Percentiles rank a stretch among this genome's conserved stretches.
Conservation (phyloP, 2,797 vertebrate species). For the Phrynocephalus forsythii region DNA sequence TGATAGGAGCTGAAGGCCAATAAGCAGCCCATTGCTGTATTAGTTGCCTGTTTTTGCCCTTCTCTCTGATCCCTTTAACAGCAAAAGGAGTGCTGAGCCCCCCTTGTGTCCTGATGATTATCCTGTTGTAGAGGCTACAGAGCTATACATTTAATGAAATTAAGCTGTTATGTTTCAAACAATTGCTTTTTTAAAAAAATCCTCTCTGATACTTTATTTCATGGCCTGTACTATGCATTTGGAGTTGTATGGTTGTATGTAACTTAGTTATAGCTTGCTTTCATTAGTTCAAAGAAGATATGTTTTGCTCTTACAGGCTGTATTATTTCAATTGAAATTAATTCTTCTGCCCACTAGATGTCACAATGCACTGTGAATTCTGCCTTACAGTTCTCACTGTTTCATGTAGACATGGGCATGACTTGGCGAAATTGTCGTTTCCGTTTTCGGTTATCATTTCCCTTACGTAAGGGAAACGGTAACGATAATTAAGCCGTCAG, state of each 20-base stretch:
- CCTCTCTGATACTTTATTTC: neutral
- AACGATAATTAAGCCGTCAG: no score
- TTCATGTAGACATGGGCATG: neutral
- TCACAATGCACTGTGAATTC: conserved; percentile 6
- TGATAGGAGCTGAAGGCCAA: neutral
- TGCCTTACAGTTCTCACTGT: neutral
- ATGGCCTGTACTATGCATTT: neutral
- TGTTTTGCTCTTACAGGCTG: neutral
- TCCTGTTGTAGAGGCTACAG: no score
- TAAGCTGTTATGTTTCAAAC: neutral
- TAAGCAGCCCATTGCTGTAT: neutral
- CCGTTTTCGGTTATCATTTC: no score
- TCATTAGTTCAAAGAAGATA: neutral
- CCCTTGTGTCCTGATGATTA: neutral
- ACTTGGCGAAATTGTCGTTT: no score
- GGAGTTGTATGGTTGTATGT: neutral
- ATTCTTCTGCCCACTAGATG: conserved; percentile 22
- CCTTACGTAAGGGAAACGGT: no score
- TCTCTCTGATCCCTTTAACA: neutral
- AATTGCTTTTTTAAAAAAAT: neutral
- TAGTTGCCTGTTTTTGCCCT: neutral
- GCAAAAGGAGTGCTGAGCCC: neutral
- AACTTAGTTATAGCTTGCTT: neutral
- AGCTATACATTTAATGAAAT: no score
- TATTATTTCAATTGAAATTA: neutral